These are phyloP conservation scores for Rhabditophanes sp. DNA, from an alignment of 2,888 invertebrate genomes.

Conservation along the genomic window DNA sequence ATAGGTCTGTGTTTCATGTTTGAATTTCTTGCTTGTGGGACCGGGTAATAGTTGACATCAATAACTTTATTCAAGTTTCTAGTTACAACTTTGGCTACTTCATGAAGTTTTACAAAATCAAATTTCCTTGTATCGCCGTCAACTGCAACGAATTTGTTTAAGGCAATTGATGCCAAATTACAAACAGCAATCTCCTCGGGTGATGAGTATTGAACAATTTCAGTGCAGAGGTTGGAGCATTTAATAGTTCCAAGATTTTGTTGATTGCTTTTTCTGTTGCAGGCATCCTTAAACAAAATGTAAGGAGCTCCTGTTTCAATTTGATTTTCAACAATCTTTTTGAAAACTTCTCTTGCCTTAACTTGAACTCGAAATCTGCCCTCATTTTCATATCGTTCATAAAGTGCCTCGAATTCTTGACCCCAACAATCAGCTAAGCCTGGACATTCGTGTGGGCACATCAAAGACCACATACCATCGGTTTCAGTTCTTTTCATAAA, in stretches of 20 bases:
- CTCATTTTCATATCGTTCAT: conserved; percentile 47
- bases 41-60: conserved; percentile 84
- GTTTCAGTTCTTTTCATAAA: conserved; percentile 66
- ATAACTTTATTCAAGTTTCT: conserved; percentile 87
- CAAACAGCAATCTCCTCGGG: conserved; percentile 64
- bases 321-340: conserved; percentile 69
- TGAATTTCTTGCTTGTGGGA: conserved; percentile 62
- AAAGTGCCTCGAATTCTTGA: conserved; percentile 74
- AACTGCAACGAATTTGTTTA: conserved; percentile 72
- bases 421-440: conserved; percentile 83
- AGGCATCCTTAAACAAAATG: conserved; percentile 63
- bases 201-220: conserved; percentile 76
- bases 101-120: conserved; percentile 70
- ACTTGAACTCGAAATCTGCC: conserved; percentile 46
- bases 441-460: conserved; percentile 86
- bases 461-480: conserved; percentile 66
- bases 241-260: conserved; percentile 94
- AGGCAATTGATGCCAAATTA: conserved; percentile 85
- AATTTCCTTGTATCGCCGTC: conserved; percentile 56
- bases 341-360: conserved; percentile 75
- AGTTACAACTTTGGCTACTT: conserved; percentile 60
- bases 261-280: conserved; percentile 90
- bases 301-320: conserved; percentile 88
- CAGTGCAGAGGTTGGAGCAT: conserved; percentile 90
- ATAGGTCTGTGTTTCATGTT: conserved; percentile 62